Percentiles rank a stretch among this genome's conserved stretches.
Conservation (phyloP, 1,140 invertebrate genomes). For the silkworm (Bombyx mori) region DNA sequence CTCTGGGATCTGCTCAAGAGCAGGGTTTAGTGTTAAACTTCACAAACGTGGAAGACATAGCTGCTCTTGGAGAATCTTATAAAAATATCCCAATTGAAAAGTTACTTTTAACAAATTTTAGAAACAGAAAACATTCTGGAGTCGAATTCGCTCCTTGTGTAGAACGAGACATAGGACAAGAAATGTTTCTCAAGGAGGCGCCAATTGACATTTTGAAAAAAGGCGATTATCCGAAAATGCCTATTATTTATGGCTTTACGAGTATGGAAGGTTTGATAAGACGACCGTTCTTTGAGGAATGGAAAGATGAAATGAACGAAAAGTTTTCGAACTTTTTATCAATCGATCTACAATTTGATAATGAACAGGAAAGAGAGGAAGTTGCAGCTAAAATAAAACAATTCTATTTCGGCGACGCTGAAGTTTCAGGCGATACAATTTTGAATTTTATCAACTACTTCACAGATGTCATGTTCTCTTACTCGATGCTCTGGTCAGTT, state of each 20-base stretch:
- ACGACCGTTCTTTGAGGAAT: conserved; percentile 23
- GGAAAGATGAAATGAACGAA: conserved; percentile 39
- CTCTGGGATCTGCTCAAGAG: conserved; percentile 31
- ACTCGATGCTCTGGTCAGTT: conserved; percentile 25
- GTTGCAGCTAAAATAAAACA: conserved; percentile 25
- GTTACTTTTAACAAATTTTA: conserved; percentile 11
- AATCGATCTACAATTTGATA: conserved; percentile 31
- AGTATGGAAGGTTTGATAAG: conserved; percentile 40
- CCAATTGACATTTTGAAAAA: conserved; percentile 35
- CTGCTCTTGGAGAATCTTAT: conserved; percentile 37
- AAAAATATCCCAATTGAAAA: conserved; percentile 29
- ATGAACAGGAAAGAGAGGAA: conserved; percentile 18
- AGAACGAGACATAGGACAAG: conserved; percentile 31
- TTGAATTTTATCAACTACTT: conserved; percentile 35
- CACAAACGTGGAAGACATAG: conserved; percentile 23
- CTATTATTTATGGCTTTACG: conserved; percentile 37
- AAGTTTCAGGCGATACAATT: conserved; percentile 24
- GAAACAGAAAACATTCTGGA: conserved; percentile 17
- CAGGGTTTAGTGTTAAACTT: conserved; percentile 30
- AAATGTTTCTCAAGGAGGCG: conserved; percentile 32
- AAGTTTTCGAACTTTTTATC: conserved; percentile 43
- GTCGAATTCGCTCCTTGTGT: conserved; percentile 39
- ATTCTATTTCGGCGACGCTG: conserved; percentile 29
- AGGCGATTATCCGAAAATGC: conserved; percentile 34
- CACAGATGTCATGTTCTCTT: conserved; percentile 34